Evolutionary conservation across 2,888 invertebrate species (phyloP).

Genomic region (Biston stratarius): DNA sequence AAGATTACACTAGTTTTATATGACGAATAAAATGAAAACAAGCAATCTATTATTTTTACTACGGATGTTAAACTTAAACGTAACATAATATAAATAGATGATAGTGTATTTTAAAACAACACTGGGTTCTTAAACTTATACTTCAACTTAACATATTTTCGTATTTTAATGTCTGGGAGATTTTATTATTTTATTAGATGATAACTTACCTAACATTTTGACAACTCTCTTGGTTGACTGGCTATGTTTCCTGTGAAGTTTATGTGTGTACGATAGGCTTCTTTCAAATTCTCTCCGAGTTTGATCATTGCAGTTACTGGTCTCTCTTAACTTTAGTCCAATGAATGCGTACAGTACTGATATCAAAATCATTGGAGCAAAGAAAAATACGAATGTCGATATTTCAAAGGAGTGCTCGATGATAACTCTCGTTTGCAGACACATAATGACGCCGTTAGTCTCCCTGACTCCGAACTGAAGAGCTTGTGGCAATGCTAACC

Average conservation of each 20-base stretch:
- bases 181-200: no score
- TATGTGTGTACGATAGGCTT: slow-evolving; percentile 57
- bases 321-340: slow-evolving; percentile 86
- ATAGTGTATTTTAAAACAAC: neutral
- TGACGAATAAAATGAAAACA: no score
- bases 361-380: slow-evolving; percentile 91
- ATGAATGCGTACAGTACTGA: slow-evolving; percentile 90
- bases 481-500: slow-evolving; percentile 91
- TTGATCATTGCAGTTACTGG: slow-evolving; percentile 67
- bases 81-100: no score
- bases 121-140: no score
- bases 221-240: slow-evolving; percentile 89
- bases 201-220: slow-evolving; percentile 90
- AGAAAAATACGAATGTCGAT: slow-evolving; percentile 91
- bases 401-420: slow-evolving; percentile 89
- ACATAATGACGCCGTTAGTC: slow-evolving; percentile 75
- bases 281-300: slow-evolving; percentile 57
- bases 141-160: neutral
- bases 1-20: no score
- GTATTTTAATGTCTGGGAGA: no score
- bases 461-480: slow-evolving; percentile 75
- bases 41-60: no score
- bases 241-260: slow-evolving; percentile 72
- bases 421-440: slow-evolving; percentile 80
- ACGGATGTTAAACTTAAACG: no score